Base-by-base conservation (phyloP, 2,113 vertebrate genomes). In the Eubucco bourcierii region DNA sequence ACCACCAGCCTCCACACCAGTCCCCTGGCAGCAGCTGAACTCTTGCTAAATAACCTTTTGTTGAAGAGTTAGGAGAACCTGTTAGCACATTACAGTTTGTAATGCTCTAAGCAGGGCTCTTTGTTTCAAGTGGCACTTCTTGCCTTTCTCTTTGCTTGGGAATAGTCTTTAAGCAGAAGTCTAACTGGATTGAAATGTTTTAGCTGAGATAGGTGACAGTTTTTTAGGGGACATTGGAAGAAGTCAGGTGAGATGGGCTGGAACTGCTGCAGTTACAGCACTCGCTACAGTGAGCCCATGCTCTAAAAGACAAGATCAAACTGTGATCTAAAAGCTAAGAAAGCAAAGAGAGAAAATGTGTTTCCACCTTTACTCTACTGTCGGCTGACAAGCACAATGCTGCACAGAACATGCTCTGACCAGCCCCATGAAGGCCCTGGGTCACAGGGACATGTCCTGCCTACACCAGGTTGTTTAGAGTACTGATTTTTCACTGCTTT, bases 261-360 rank as follows among this genome's bases (percentile, higher is more conserved):
- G 47, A 79, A 29, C 50, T 64, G 44, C 55, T 59, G 52, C 64
- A 58, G 23, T 12, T 55, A 31, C 58, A 60, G 21, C 63, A 14
- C 66, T 68, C 0, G 0, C 63, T 31, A 7, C 0, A 0, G 34
- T 65, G 39, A 91, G 27, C 23, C 27, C 13, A 13, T 0, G 0
- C 19, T 77, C 52, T 60, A 17, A 11, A 55, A 71, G 46, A 44
- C 10, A 20, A 53, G 8, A 74, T n/a, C 50, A 61, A 72, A 89
- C 72, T 10, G 13, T 6, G 28, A 72, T n/a, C 10, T 39, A 21
- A 21, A 75, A 59, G 84, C 77, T 78, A 52, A 27, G 6, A 60
- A 72, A 17, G 63, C 34, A 19, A 34, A 39, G 27, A 64, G 60
- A 80, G 76, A 44, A 34, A 0, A 52, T 27, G 39, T 52, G 50